These are phyloP conservation scores for Sorex araneus DNA, from an alignment of 2,113 vertebrate species.

Conservation along the genomic window DNA sequence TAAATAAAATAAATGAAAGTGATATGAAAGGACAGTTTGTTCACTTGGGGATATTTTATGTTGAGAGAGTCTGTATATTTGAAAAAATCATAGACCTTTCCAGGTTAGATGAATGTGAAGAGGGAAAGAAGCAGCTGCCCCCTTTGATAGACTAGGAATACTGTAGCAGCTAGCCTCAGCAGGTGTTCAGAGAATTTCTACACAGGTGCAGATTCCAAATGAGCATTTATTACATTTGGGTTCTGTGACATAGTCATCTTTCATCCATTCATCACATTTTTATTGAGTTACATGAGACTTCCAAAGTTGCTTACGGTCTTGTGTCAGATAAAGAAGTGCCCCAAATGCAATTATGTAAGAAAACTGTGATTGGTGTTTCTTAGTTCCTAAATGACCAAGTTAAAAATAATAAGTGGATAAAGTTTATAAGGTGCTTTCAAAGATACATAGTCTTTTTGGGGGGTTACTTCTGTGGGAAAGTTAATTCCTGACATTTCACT, in stretches of 20 bases:
- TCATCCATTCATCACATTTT: conserved; percentile 29
- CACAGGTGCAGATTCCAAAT: conserved; percentile 70
- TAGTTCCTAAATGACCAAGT: not conserved
- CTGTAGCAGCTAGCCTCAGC: conserved; percentile 21
- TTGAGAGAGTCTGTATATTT: not conserved
- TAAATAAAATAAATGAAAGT: conserved; percentile 16
- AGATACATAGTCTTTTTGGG: not conserved
- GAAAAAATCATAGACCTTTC: not conserved
- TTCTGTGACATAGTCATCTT: conserved; percentile 54
- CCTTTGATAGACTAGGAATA: conserved; percentile 17
- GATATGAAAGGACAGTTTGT: not conserved
- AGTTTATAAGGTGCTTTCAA: not conserved
- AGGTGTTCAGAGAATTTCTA: conserved; percentile 45
- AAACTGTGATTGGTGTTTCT: not conserved
- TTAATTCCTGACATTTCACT: not conserved
- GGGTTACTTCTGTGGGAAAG: not conserved
- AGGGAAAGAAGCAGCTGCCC: not conserved
- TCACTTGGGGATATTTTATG: not conserved
- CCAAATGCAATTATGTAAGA: not conserved
- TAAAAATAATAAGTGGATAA: not conserved
- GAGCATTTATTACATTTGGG: conserved; percentile 28
- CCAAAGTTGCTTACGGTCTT: not conserved
- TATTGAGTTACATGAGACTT: not conserved
- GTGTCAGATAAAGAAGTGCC: not conserved
- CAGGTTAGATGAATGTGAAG: not conserved